Percentiles rank a stretch among this genome's conserved stretches.
phyloP scores from a whole-genome alignment of 2,113 vertebrate genomes.

The Elachura formosa region DNA sequence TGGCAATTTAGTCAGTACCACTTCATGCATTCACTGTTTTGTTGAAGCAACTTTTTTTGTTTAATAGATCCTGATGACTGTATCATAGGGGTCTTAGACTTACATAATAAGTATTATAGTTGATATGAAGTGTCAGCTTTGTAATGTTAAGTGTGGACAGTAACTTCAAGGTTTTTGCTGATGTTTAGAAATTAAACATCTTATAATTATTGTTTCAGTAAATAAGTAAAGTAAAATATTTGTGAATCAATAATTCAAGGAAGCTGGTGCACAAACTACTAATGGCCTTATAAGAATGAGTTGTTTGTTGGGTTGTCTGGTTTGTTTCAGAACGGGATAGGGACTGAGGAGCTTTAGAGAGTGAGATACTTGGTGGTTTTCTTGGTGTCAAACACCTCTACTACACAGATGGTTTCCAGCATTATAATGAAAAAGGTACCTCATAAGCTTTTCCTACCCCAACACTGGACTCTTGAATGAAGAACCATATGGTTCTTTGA shows the following conservation, averaged over 20 bases:
- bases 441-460: background rate
- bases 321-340: background rate
- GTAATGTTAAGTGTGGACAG: background rate
- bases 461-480: background rate
- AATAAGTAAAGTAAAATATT: background rate
- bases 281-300: rapidly evolving
- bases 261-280: background rate
- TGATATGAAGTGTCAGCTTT: background rate
- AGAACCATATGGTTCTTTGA: background rate
- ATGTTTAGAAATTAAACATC: background rate
- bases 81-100: background rate
- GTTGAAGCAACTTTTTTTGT: background rate
- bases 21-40: background rate
- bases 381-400: background rate
- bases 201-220: background rate
- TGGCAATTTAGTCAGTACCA: background rate
- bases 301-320: rapidly evolving
- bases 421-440: background rate
- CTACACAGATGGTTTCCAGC: background rate
- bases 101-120: background rate
- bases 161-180: background rate
- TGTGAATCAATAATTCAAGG: background rate
- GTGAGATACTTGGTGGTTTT: background rate
- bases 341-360: background rate
- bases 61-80: background rate